phyloP scores from a whole-genome alignment of 1,140 invertebrate species.

The Archivesica marissinica region DNA sequence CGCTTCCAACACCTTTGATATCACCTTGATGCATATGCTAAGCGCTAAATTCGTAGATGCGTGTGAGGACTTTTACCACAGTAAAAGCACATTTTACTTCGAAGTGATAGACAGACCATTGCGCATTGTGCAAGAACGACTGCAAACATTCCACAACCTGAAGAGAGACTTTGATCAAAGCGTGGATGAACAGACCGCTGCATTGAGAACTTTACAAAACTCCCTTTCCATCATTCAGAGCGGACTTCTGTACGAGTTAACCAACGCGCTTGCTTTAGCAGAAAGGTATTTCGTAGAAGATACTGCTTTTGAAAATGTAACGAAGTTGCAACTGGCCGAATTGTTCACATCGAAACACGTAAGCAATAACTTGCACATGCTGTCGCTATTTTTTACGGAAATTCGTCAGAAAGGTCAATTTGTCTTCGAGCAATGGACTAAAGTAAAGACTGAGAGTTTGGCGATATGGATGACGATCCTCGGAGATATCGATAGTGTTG shows the following conservation, averaged over 20 bases:
- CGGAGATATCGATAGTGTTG: slow-evolving; percentile 69
- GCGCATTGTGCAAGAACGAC: slow-evolving; percentile 59
- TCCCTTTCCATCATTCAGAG: background rate
- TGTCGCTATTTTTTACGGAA: slow-evolving; percentile 24
- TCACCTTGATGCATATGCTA: background rate
- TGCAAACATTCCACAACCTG: slow-evolving; percentile 53
- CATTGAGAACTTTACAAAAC: background rate
- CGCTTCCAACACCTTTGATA: background rate
- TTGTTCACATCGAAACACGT: slow-evolving; percentile 4
- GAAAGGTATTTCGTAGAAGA: slow-evolving; percentile 9
- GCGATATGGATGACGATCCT: slow-evolving; percentile 71
- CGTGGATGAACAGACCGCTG: background rate
- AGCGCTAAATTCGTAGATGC: slow-evolving; percentile 4
- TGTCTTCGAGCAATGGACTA: slow-evolving; percentile 71
- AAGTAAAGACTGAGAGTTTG: slow-evolving; percentile 28
- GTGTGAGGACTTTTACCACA: slow-evolving; percentile 56
- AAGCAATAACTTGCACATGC: background rate
- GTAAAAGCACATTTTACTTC: slow-evolving; percentile 71
- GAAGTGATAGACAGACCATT: slow-evolving; percentile 72
- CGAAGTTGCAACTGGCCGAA: background rate
- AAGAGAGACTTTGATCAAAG: slow-evolving; percentile 52
- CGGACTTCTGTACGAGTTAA: background rate
- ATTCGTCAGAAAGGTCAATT: slow-evolving; percentile 65
- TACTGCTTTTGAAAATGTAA: background rate
- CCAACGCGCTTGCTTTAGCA: background rate